Base-by-base conservation (phyloP, 2,113 vertebrate genomes). In the Xiphophorus hellerii region DNA sequence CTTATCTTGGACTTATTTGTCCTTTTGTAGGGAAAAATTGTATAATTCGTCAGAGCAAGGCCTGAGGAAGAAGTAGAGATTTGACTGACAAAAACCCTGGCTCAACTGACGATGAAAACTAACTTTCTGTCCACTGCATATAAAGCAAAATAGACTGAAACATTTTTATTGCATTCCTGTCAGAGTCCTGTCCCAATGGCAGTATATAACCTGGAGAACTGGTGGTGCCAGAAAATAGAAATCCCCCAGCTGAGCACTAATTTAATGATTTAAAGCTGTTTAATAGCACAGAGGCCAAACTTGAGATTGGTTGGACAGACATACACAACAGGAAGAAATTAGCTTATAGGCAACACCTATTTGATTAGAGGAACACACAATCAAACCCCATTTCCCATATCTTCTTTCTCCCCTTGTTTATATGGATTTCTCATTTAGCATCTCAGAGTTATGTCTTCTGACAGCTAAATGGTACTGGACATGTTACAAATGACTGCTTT, bases 201-300 rank as follows among this genome's bases (percentile, higher is more conserved):
- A 58, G 44, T 60, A 77, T 76, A 78, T 84, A 80, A 84, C 70
- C 54, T 17, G 48, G 76, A 76, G 60, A 74, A 66, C 22, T 61
- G 65, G 62, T 82, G 74, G 71, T 82, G 69, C 76, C 68, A 89
- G 61, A 81, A 77, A 78, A 70, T 63, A 78, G 82, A 81, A 87
- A 83, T 86, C 71, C 81, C 81, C 27, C 27, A 17, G 48, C 76
- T 78, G 67, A 80, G 67, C 80, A 88, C 81, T 90, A 89, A 89
- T 90, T 86, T 74, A 62, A 79, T 74, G 79, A 90, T 88, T 91
- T 89, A 88, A 83, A 83, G 77, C 69, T 63, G 66, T 29, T 62
- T 70, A 77, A 77, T 70, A 66, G 58, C 77, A 79, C 71, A 71
- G 80, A 69, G 84, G 85, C 80, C 87, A 72, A 79, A 73, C 70